Evolutionary conservation across 2,888 invertebrate genomes (phyloP).

Genomic region (Parnassius mnemosyne): DNA sequence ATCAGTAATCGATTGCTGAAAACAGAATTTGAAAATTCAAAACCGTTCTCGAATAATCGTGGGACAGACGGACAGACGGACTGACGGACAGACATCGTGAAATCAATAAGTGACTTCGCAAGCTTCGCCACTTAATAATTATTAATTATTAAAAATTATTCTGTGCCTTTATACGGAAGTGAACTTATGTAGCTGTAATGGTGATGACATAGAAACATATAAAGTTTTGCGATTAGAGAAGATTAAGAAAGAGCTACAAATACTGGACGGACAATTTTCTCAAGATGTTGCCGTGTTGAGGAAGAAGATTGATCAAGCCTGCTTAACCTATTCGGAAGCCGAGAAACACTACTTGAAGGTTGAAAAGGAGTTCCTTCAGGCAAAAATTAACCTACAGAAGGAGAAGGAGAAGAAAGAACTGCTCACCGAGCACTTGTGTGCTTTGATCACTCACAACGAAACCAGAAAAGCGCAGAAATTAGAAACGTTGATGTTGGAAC

Average conservation of each 20-base stretch:
- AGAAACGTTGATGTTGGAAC: conserved; percentile 85
- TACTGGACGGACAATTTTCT: conserved; percentile 84
- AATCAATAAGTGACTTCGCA: too few species aligned
- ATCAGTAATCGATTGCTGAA: too few species aligned
- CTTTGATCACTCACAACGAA: conserved; percentile 91
- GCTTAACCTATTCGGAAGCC: conserved; percentile 85
- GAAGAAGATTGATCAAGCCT: conserved; percentile 88
- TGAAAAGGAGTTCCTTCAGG: conserved; percentile 88
- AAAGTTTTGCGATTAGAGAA: conserved; percentile 82
- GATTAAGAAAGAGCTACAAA: conserved; percentile 82
- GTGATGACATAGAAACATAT: too few species aligned
- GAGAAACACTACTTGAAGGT: conserved; percentile 87
- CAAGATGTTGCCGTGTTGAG: conserved; percentile 88
- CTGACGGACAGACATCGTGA: too few species aligned
- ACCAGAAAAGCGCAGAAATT: conserved; percentile 90
- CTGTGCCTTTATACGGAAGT: too few species aligned
- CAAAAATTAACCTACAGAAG: conserved; percentile 86
- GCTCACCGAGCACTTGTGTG: conserved; percentile 89
- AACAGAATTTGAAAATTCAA: too few species aligned
- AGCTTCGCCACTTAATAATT: too few species aligned
- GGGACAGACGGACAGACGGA: too few species aligned
- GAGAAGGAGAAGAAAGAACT: conserved; percentile 88
- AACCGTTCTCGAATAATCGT: too few species aligned
- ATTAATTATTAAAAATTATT: too few species aligned
- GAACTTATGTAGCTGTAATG: too few species aligned